phyloP scores from a whole-genome alignment of 2,888 invertebrate species.

The Actias luna region DNA sequence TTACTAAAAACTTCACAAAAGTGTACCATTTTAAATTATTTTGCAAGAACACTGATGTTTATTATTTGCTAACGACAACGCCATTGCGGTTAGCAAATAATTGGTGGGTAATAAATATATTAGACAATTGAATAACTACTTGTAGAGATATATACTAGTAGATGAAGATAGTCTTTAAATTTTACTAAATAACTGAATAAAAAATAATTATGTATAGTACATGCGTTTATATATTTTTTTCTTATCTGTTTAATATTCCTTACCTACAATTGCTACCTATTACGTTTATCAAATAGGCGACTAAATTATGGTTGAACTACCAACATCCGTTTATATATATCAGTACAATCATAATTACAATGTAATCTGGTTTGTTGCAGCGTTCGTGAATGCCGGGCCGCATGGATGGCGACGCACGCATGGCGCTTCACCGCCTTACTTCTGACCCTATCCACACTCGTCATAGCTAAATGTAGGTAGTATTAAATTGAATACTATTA shows the following conservation, averaged over 20 bases:
- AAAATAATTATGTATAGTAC: no score
- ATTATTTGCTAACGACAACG: background rate
- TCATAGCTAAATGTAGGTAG: conserved; percentile 72
- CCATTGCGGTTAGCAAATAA: background rate
- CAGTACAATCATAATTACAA: background rate
- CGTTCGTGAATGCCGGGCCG: conserved; percentile 74
- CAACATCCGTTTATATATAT: background rate
- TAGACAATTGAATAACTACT: no score
- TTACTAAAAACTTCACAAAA: conserved; percentile 36
- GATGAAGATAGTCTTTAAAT: background rate
- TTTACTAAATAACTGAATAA: background rate
- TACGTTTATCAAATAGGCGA: background rate
- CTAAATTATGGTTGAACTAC: background rate
- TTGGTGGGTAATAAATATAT: background rate
- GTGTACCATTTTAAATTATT: conserved; percentile 22
- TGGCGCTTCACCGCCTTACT: conserved; percentile 73
- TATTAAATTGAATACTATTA: background rate
- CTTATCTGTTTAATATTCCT: background rate
- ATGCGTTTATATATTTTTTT: no score
- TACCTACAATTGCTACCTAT: conserved; percentile 15
- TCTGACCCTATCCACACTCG: conserved; percentile 56
- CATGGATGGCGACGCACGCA: conserved; percentile 78
- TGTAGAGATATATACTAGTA: background rate
- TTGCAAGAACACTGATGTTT: conserved; percentile 6
- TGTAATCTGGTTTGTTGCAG: conserved; percentile 45